Evolutionary conservation across 2,888 invertebrate species (phyloP).

Genomic region (Philhelius pedissequus): DNA sequence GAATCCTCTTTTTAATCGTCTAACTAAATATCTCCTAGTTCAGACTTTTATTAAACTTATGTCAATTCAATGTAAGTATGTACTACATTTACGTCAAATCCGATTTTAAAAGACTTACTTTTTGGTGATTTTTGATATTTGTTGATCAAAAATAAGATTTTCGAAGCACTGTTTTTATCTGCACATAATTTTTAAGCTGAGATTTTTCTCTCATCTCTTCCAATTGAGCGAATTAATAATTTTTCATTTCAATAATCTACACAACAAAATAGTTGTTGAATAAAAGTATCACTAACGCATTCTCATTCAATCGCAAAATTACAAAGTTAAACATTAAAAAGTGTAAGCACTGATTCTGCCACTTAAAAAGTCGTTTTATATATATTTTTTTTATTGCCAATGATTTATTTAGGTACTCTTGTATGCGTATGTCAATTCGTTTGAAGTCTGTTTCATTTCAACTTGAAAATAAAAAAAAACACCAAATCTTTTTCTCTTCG

Average conservation of each 20-base stretch:
- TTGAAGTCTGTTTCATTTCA: conserved; percentile 19
- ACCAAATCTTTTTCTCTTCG: conserved; percentile 25
- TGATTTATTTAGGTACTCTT: conserved; percentile 9
- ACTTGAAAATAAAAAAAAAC: background rate
- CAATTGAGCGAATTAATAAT: no score
- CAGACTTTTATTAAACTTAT: no score
- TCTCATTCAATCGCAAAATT: background rate
- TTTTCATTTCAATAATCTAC: background rate
- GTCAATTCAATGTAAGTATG: no score
- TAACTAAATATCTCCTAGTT: no score
- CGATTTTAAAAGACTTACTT: no score
- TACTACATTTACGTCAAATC: no score
- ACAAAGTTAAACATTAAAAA: background rate
- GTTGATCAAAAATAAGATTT: no score
- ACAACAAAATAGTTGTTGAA: background rate
- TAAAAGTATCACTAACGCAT: background rate
- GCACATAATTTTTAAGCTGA: no score
- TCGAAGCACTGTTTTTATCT: no score
- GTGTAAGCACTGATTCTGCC: background rate
- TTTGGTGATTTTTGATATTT: no score
- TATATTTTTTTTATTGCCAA: background rate
- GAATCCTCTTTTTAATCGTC: no score
- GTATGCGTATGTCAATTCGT: conserved; percentile 20
- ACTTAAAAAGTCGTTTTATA: background rate
- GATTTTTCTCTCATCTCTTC: no score